Percentiles rank a stretch among this genome's conserved stretches.
These are phyloP conservation scores for Ficedula albicollis DNA, from an alignment of 2,797 vertebrate species.

Conservation along the genomic window DNA sequence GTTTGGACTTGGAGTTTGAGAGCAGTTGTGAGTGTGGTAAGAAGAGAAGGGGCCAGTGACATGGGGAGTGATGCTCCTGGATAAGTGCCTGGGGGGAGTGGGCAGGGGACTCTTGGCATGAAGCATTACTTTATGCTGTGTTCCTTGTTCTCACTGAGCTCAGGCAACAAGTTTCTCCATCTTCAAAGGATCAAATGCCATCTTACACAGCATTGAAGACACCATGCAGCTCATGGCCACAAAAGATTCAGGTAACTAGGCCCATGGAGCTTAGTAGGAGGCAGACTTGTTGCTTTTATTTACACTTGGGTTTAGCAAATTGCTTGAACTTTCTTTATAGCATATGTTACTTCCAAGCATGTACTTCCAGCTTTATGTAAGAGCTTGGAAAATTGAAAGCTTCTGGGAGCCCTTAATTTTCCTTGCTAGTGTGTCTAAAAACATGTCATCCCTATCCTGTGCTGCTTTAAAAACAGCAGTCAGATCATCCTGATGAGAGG, in stretches of 20 bases:
- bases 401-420: not conserved
- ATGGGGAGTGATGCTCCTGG: not conserved
- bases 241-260: not conserved
- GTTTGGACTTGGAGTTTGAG: not conserved
- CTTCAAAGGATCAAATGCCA: not conserved
- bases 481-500: not conserved
- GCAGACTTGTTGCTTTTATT: not conserved
- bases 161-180: not conserved
- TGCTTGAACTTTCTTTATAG: not conserved
- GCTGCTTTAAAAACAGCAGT: not conserved
- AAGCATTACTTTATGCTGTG: not conserved
- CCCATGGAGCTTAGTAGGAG: not conserved
- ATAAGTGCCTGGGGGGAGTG: not conserved
- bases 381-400: not conserved
- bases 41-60: not conserved
- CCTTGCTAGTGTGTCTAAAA: not conserved
- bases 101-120: not conserved
- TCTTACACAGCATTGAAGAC: not conserved
- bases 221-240: not conserved
- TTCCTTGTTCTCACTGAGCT: not conserved
- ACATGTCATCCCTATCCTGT: not conserved
- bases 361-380: not conserved
- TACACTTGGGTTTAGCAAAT: not conserved
- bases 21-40: not conserved
- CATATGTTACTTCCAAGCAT: not conserved